phyloP scores from a whole-genome alignment of 2,888 invertebrate species.

The Lochmaea capreae region DNA sequence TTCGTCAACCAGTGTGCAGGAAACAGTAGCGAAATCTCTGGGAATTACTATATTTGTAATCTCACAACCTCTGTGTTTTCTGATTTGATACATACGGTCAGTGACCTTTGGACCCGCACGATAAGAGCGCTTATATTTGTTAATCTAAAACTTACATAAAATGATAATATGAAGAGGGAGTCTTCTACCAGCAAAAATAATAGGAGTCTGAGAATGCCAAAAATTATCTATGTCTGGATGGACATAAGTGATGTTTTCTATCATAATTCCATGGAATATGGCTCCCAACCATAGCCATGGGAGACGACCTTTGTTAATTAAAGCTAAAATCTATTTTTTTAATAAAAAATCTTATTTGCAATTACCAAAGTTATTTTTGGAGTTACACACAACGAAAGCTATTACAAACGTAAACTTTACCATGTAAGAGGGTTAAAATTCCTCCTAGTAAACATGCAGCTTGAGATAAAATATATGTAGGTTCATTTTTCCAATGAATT shows the following conservation, averaged over 20 bases:
- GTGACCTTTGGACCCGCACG: too few relatives aligned
- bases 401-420: constrained; percentile 62
- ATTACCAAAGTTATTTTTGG: neutral
- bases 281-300: constrained; percentile 80
- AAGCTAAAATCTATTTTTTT: constrained; percentile 67
- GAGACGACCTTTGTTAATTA: constrained; percentile 78
- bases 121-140: too few relatives aligned
- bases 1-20: too few relatives aligned
- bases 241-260: constrained; percentile 78
- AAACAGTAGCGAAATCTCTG: too few relatives aligned
- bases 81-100: too few relatives aligned
- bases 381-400: too few relatives aligned
- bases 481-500: constrained; percentile 74
- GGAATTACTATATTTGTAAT: too few relatives aligned
- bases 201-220: constrained; percentile 84
- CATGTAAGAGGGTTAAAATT: constrained; percentile 75
- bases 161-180: constrained; percentile 80
- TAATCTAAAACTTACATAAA: constrained; percentile 69
- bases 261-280: constrained; percentile 78
- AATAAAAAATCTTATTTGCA: neutral
- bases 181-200: constrained; percentile 78
- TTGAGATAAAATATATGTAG: constrained; percentile 76
- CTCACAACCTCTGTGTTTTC: too few relatives aligned
- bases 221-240: constrained; percentile 83
- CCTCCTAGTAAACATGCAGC: constrained; percentile 72